Evolutionary conservation across 2,888 invertebrate species (phyloP).

Genomic region (Chalcis sispes): DNA sequence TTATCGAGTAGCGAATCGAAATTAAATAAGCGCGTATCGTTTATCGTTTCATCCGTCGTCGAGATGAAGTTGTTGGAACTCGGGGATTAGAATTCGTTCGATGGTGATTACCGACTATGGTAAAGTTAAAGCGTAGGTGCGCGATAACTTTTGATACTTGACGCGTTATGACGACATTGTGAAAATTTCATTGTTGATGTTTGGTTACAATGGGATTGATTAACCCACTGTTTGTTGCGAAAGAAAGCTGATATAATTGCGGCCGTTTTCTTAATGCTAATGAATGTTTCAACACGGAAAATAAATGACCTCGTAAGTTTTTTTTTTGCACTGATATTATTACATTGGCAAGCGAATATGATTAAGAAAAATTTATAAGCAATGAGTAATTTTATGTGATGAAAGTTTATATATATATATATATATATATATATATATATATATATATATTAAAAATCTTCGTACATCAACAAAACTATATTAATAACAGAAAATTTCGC

Average conservation of each 20-base stretch:
- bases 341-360: background rate
- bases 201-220: constrained; percentile 12
- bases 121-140: too few relatives aligned
- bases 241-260: constrained; percentile 19
- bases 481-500: too few relatives aligned
- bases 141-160: background rate
- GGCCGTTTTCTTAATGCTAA: constrained; percentile 3
- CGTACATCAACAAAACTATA: too few relatives aligned
- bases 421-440: too few relatives aligned
- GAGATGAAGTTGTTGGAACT: constrained; percentile 15
- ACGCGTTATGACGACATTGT: background rate
- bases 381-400: too few relatives aligned
- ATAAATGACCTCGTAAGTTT: constrained; percentile 17
- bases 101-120: background rate
- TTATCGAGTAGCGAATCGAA: background rate
- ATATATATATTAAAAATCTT: too few relatives aligned
- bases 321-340: background rate
- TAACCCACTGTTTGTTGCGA: background rate
- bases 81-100: constrained; percentile 1
- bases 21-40: background rate
- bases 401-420: too few relatives aligned
- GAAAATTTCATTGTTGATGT: constrained; percentile 31
- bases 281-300: constrained; percentile 6
- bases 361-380: background rate
- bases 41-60: background rate